Evolutionary conservation across 2,888 invertebrate genomes (phyloP).

Genomic region (Syrphus vitripennis): DNA sequence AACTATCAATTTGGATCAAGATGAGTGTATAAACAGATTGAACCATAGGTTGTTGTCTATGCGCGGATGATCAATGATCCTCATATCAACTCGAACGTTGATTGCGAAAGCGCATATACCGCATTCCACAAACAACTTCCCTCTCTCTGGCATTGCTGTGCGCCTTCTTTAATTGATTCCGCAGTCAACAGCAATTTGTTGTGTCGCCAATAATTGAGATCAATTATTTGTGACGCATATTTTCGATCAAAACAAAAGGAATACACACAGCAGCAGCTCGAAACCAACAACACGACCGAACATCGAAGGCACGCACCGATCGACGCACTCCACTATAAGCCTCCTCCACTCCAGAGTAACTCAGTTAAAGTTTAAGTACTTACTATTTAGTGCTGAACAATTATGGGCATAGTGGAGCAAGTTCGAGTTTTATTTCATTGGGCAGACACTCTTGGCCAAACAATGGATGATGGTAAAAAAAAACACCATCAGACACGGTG

Average conservation of each 20-base stretch:
- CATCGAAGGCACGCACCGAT: not conserved
- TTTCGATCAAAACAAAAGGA: constrained; percentile 30
- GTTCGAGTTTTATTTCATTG: constrained; percentile 34
- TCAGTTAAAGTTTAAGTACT: constrained; percentile 30
- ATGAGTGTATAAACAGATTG: not conserved
- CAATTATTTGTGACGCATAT: constrained; percentile 65
- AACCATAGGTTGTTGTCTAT: not conserved
- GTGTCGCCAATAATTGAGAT: constrained; percentile 67
- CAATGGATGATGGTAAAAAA: constrained; percentile 44
- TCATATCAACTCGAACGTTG: not conserved
- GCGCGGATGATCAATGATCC: constrained; percentile 4
- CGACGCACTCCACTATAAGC: not conserved
- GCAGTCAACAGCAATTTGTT: constrained; percentile 60
- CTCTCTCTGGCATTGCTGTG: not conserved
- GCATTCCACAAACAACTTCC: not conserved
- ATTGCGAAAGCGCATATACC: constrained; percentile 16
- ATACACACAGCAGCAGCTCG: not conserved
- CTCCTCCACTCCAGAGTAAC: not conserved
- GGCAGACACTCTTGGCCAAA: not conserved
- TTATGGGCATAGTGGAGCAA: constrained; percentile 43
- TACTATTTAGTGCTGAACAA: not conserved
- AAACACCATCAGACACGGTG: constrained; percentile 8
- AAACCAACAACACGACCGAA: not conserved
- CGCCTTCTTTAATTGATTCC: constrained; percentile 49
- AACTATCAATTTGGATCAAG: constrained; percentile 7